A percentile compares a stretch with the other conserved stretches of the same genome.
Evolutionary conservation across 2,888 invertebrate species (phyloP).

Genomic region (Amblyteles armatorius): DNA sequence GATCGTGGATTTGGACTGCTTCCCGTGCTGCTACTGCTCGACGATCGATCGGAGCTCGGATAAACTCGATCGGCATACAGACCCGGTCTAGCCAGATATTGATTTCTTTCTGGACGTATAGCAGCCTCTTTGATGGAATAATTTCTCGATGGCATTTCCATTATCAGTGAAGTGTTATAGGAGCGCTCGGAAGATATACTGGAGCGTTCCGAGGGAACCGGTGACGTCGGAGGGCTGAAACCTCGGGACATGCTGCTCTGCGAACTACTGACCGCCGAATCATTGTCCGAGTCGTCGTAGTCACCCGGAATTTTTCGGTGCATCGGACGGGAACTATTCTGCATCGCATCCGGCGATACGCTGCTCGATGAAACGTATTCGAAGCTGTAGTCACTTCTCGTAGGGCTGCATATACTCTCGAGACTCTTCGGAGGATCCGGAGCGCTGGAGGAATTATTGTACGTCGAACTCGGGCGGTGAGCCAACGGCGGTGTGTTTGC

Average conservation of each 20-base stretch:
- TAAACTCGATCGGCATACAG: conserved; percentile 68
- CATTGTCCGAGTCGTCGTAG: conserved; percentile 92
- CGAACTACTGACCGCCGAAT: conserved; percentile 94
- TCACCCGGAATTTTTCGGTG: conserved; percentile 78
- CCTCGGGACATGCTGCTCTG: conserved; percentile 92
- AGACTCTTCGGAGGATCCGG: conserved; percentile 86
- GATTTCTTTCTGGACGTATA: conserved; percentile 54
- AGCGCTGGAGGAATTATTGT: conserved; percentile 70
- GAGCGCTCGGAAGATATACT: conserved; percentile 85
- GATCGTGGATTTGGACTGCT: conserved; percentile 71
- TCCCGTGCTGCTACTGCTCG: conserved; percentile 85
- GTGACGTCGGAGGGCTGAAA: conserved; percentile 90
- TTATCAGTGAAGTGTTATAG: conserved; percentile 82
- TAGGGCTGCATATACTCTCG: conserved; percentile 87
- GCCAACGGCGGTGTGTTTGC: conserved; percentile 63
- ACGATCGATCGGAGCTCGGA: conserved; percentile 80
- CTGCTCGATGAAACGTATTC: conserved; percentile 84
- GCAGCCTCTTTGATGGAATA: conserved; percentile 58
- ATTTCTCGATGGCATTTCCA: conserved; percentile 79
- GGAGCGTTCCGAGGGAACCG: conserved; percentile 87
- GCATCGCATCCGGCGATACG: conserved; percentile 78
- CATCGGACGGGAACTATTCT: conserved; percentile 75
- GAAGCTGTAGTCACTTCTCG: conserved; percentile 87
- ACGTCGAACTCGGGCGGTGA: conserved; percentile 65
- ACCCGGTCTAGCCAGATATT: conserved; percentile 55